Evolutionary conservation across 2,113 vertebrate species (phyloP).

Genomic region (Falco punctatus): DNA sequence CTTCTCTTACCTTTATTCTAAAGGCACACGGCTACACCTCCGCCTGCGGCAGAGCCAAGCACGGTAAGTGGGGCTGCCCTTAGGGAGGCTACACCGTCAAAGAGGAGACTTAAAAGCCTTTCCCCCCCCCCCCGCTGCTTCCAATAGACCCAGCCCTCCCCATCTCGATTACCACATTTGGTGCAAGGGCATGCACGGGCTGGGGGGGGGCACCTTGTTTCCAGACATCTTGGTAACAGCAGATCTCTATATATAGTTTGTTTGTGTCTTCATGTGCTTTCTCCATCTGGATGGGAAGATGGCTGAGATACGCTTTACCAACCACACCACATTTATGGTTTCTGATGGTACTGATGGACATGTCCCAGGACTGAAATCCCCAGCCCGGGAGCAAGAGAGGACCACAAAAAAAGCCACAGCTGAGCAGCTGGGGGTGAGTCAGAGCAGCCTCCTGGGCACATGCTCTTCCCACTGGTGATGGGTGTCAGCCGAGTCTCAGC

Average conservation of each 20-base stretch:
- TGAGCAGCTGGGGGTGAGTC: background rate
- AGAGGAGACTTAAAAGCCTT: background rate
- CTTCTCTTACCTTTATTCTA: background rate
- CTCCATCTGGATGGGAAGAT: background rate
- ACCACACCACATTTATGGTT: background rate
- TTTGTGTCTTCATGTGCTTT: background rate
- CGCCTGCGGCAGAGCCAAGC: background rate
- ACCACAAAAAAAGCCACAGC: background rate
- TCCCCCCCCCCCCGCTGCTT: background rate
- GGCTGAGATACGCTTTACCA: background rate
- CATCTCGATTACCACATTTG: background rate
- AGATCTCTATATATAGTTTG: background rate
- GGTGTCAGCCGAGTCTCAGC: background rate
- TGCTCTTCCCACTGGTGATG: fast-evolving
- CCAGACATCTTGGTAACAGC: background rate
- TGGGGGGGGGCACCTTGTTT: background rate
- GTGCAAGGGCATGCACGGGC: background rate
- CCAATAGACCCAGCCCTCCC: background rate
- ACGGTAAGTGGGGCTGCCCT: background rate
- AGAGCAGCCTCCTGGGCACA: background rate
- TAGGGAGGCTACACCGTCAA: background rate
- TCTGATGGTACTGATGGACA: background rate
- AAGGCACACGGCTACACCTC: background rate
- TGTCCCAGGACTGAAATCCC: background rate
- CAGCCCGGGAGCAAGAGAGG: background rate